phyloP scores from a whole-genome alignment of 1,140 invertebrate species.

The Nomia melanderi region DNA sequence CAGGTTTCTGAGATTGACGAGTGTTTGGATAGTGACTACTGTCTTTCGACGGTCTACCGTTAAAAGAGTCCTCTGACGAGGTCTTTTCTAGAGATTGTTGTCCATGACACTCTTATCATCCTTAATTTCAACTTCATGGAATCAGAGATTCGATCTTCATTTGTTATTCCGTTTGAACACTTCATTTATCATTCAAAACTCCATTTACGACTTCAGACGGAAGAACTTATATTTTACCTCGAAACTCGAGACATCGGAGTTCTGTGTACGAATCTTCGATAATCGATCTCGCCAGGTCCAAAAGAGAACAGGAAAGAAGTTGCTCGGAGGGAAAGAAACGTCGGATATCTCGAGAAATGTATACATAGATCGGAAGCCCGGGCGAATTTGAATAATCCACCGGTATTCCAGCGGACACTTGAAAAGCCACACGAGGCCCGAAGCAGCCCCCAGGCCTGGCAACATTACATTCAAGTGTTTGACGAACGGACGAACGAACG shows the following conservation, averaged over 20 bases:
- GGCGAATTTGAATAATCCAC: slow-evolving; percentile 73
- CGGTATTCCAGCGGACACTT: slow-evolving; percentile 68
- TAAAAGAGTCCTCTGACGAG: too few species aligned
- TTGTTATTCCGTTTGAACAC: too few species aligned
- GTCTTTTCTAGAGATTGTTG: too few species aligned
- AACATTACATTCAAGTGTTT: slow-evolving; percentile 75
- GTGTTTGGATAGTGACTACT: not conserved
- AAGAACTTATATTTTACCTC: too few species aligned
- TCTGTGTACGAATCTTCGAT: too few species aligned
- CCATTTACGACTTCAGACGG: too few species aligned
- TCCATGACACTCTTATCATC: too few species aligned
- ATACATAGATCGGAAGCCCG: slow-evolving; percentile 8
- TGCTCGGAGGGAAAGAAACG: not conserved
- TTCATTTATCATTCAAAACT: too few species aligned
- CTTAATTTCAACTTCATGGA: too few species aligned
- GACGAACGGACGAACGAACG: slow-evolving; percentile 58
- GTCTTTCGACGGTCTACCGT: too few species aligned
- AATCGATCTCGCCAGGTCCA: not conserved
- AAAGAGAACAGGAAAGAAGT: not conserved
- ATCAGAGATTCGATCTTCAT: too few species aligned
- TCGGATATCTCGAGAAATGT: not conserved
- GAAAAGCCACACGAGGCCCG: slow-evolving; percentile 53
- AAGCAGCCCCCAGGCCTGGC: slow-evolving; percentile 58
- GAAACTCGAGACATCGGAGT: too few species aligned
- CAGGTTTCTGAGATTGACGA: not conserved